These are phyloP conservation scores for Zaprionus bogoriensis DNA, from an alignment of 2,888 invertebrate genomes.

Conservation along the genomic window DNA sequence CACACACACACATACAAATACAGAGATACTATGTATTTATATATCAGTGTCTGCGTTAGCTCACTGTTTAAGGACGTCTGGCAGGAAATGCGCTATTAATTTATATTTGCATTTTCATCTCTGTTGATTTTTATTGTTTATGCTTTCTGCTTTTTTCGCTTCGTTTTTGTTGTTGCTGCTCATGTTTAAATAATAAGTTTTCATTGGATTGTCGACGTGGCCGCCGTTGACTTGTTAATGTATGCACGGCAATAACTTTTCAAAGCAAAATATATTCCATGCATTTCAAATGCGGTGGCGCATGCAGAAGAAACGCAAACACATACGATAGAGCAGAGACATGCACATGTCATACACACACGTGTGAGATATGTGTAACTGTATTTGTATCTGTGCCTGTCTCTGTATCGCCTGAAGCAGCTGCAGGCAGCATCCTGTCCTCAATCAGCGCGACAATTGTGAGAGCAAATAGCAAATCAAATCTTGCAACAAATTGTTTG, in stretches of 20 bases:
- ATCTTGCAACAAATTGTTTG: conserved; percentile 60
- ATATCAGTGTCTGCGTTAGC: conserved; percentile 11
- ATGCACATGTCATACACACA: too few species aligned
- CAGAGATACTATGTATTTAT: background rate
- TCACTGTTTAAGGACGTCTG: conserved; percentile 48
- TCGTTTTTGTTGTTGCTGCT: conserved; percentile 18
- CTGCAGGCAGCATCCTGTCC: conserved; percentile 19
- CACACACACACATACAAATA: too few species aligned
- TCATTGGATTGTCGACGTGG: background rate
- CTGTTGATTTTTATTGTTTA: conserved; percentile 21
- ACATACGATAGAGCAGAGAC: too few species aligned
- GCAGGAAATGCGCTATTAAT: conserved; percentile 61
- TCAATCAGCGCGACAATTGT: conserved; percentile 63
- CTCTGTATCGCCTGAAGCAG: conserved; percentile 6
- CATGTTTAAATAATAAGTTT: conserved; percentile 53
- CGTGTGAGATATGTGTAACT: conserved; percentile 7
- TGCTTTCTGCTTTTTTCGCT: conserved; percentile 14
- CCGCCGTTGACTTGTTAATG: conserved; percentile 23
- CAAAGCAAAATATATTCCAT: conserved; percentile 66
- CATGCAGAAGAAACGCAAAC: conserved; percentile 8
- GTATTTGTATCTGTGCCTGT: conserved; percentile 5
- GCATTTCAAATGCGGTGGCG: conserved; percentile 55
- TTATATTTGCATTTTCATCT: conserved; percentile 47
- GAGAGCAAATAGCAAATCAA: conserved; percentile 65
- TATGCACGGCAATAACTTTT: conserved; percentile 48